These are phyloP conservation scores for Dysmachus trigonus DNA, from an alignment of 2,888 invertebrate genomes.

Conservation along the genomic window DNA sequence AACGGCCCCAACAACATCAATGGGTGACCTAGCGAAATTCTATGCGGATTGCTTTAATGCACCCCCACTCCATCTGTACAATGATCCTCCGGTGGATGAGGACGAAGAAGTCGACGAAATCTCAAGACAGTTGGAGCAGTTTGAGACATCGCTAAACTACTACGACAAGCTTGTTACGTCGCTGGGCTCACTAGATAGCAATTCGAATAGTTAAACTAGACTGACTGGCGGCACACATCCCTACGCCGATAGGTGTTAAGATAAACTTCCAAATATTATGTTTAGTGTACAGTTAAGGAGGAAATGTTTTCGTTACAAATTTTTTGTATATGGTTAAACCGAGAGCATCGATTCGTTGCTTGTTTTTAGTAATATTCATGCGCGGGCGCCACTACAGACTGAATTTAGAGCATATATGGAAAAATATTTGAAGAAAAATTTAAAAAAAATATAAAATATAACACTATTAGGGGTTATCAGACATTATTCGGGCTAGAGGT, in stretches of 20 bases:
- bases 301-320: slow-evolving; percentile 34
- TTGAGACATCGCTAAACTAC: slow-evolving; percentile 63
- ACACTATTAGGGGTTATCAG: background rate
- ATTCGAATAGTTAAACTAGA: slow-evolving; percentile 51
- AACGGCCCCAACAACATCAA: slow-evolving; percentile 61
- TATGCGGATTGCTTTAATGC: slow-evolving; percentile 64
- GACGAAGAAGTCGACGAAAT: slow-evolving; percentile 58
- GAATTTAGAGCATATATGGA: slow-evolving; percentile 14
- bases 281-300: slow-evolving; percentile 41
- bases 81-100: slow-evolving; percentile 42
- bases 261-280: slow-evolving; percentile 45
- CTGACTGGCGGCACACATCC: slow-evolving; percentile 6
- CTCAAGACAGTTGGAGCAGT: slow-evolving; percentile 63
- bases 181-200: slow-evolving; percentile 54
- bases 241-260: slow-evolving; percentile 19
- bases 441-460: background rate
- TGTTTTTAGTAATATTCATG: slow-evolving; percentile 11
- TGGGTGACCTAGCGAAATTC: slow-evolving; percentile 64
- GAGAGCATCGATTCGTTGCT: slow-evolving; percentile 2
- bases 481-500: background rate
- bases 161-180: slow-evolving; percentile 64
- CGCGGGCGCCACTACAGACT: slow-evolving; percentile 24
- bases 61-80: slow-evolving; percentile 55
- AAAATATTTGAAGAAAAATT: background rate
- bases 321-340: slow-evolving; percentile 29